Evolutionary conservation across 2,113 vertebrate species (phyloP).

Genomic region (Anolis carolinensis): DNA sequence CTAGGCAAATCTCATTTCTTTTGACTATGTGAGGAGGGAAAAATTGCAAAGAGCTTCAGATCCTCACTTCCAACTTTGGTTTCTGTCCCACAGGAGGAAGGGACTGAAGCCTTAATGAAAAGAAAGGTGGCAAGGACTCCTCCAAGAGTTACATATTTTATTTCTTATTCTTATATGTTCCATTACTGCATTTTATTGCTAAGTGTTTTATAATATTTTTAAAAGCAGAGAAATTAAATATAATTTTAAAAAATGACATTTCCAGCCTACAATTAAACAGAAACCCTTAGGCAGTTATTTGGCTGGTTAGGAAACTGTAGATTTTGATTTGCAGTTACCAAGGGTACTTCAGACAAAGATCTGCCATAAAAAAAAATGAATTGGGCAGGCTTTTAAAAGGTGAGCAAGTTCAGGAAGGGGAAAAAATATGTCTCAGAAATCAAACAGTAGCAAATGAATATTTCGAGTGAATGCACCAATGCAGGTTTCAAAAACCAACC

Average conservation of each 20-base stretch:
- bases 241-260: background rate
- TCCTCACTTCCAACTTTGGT: background rate
- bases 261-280: conserved; percentile 6
- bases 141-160: background rate
- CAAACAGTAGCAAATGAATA: background rate
- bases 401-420: conserved; percentile 15
- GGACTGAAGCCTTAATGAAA: background rate
- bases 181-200: conserved; percentile 1
- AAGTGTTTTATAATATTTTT: background rate
- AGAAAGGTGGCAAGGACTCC: background rate
- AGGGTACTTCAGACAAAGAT: conserved; percentile 7
- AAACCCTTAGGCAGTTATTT: background rate
- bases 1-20: background rate
- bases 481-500: background rate
- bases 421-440: background rate
- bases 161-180: background rate
- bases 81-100: background rate
- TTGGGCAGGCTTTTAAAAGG: background rate
- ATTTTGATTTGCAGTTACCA: conserved; percentile 8
- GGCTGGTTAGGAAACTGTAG: background rate
- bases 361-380: background rate
- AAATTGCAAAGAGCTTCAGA: background rate
- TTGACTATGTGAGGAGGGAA: background rate
- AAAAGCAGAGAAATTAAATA: background rate
- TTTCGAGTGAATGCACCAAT: background rate